These are phyloP conservation scores for Buathra laborator DNA, from an alignment of 2,888 invertebrate species.

Conservation along the genomic window DNA sequence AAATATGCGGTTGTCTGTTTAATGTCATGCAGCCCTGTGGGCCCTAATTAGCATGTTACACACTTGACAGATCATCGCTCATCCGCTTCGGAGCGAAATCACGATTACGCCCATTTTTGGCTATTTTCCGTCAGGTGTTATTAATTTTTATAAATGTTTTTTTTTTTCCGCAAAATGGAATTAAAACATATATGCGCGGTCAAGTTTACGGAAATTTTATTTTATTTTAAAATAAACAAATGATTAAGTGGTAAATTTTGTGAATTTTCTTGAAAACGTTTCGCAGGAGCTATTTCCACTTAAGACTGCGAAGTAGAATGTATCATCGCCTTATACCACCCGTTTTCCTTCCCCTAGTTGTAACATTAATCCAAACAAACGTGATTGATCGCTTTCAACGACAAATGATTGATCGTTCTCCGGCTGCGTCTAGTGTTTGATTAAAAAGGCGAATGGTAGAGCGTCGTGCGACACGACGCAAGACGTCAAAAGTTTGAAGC, in stretches of 20 bases:
- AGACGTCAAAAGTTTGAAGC: slow-evolving; percentile 7
- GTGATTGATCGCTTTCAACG: slow-evolving; percentile 60
- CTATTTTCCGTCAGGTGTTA: no score
- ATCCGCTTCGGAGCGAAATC: no score
- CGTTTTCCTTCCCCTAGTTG: slow-evolving; percentile 3
- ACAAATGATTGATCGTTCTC: slow-evolving; percentile 61
- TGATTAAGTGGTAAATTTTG: background rate
- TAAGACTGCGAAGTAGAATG: background rate
- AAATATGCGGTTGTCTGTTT: no score
- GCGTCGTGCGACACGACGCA: background rate
- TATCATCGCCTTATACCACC: background rate
- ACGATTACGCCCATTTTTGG: no score
- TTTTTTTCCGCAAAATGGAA: no score
- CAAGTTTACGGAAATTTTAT: no score
- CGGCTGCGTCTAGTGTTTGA: slow-evolving; percentile 35
- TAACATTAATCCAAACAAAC: slow-evolving; percentile 39
- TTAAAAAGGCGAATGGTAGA: slow-evolving; percentile 49
- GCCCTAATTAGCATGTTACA: no score
- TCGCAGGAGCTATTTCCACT: background rate
- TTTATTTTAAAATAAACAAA: background rate
- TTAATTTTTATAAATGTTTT: no score
- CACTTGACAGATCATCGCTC: no score
- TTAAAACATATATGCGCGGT: no score
- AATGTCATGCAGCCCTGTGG: no score
- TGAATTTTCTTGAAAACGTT: background rate